Base-by-base conservation (phyloP, 2,797 vertebrate genomes). In the Thalassophryne amazonica region DNA sequence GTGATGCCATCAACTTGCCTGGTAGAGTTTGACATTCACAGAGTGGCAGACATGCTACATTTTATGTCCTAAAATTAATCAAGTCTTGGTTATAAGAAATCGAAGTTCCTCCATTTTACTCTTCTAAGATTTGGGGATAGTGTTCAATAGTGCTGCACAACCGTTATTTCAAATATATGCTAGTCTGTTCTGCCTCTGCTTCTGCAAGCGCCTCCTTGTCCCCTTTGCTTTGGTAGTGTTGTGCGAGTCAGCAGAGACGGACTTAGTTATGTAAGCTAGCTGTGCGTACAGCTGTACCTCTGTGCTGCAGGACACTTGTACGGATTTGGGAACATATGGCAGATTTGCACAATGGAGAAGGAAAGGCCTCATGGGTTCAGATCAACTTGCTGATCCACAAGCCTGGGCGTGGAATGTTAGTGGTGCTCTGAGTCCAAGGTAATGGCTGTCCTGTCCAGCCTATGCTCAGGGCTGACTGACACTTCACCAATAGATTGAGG, bases 171-270 rank as follows among this genome's bases (percentile, higher is more conserved):
- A 41, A 34, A 68, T 25, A 27, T 31, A 12, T 55, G 29, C 27
- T 3, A 1, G 41, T 34, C 25, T 45, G 11, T 29, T 54, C 40
- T 13, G 29, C 35, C 38, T 50, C 41, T 52, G n/a, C 1, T 11
- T 53, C 46, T 66, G 43, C 10, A 41, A 54, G 63, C 69, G 59
- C 49, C 28, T 12, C 39, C 49, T 25, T 50, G 50, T 66, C 59
- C 45, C 62, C 72, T 53, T 74, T 53, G 60, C 48, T 75, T 60
- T 40, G 54, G 64, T 27, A 40, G 58, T 51, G 43, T 41, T 38
- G 23, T 79, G 76, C 79, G 54, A 80, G 79, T 86, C 85, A 86
- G 82, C 82, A 85, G 77, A 69, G 80, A 77, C 48, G 4, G 77
- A 72, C 78, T 67, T 62, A 57, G 69, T 81, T 86, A 72, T 69